Evolutionary conservation across 2,113 vertebrate genomes (phyloP), one percentile per base, ranked within the genome.

Genomic region (Callipepla squamata): DNA sequence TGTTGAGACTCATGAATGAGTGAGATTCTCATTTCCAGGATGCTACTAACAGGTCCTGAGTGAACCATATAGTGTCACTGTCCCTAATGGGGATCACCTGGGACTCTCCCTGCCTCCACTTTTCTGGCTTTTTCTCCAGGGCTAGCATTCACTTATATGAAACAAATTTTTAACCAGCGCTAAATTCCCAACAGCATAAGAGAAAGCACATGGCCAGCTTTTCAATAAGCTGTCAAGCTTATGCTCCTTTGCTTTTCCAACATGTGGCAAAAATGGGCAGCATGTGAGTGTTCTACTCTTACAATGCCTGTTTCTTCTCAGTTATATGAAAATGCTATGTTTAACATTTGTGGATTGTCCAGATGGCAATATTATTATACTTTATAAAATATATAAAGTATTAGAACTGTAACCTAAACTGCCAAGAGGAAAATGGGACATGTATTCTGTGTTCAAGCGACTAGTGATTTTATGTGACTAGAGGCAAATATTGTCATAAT

Each of bases 291-390:
- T 23, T 1, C 0, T 22, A 4, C 8, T 34, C 23, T 59, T 44
- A 57, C 53, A 13, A 26, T 22, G 9, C 3, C 25, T 51, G 1
- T 17, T 70, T 57, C 62, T 62, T 38, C 30, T 17, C 23, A 14
- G 3, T 66, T 38, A 9, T 20, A 55, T 17, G 7, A 61, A 7
- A 73, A 73, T 22, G 25, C 9, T 14, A 21, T 36, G 63, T 5
- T 18, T 68, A 8, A 44, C 6, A 5, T 63, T 58, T 86, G 7
- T 45, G n/a, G 40, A 58, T 34, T 40, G n/a, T 48, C n/a, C 47
- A 48, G 19, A 26, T 38, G 42, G 4, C 13, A 4, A 1, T 5
- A 1, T n/a, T n/a, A n/a, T n/a, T n/a, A n/a, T n/a, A n/a, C n/a
- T n/a, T n/a, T n/a, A n/a, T n/a, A n/a, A n/a, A n/a, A n/a, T 47